Base-by-base conservation (phyloP, 2,797 vertebrate species). In the Coluber constrictor region DNA sequence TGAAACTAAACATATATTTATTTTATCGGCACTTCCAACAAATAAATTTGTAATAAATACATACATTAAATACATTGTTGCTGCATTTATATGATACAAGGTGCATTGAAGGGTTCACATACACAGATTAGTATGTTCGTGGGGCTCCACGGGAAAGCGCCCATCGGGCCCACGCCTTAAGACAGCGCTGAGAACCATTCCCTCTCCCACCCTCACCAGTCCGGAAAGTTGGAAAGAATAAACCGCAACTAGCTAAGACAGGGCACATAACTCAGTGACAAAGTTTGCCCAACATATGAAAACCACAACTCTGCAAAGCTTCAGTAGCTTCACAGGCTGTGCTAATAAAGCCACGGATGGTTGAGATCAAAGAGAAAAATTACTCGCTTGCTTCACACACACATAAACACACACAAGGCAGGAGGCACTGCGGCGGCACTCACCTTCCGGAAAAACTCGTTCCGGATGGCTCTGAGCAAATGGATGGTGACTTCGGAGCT, bases 381-480 rank as follows among this genome's bases (percentile, higher is more conserved):
- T 5, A 37, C 37, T 43, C 9, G 9, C 20, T 9, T 20, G 70
- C 16, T 47, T 47, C 74, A 47, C 74, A 18, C n/a, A 18, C 13
- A 32, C 13, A 13, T 2, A 74, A 7, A n/a, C 29, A 7, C n/a
- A n/a, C 29, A 7, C 13, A 70, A 59, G 25, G 32, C 74, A 83
- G 37, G 37, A 12, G 74, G 20, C 9, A 11, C 74, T 23, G 8
- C 0, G 10, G 74, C 54, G 0, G 1, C 12, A 29, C 97, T 97
- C 96, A 99, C 99, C 96, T 98, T 97, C 94, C 97, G 97, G 97
- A 99, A 99, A 96, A 99, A 99, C 60, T 98, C 98, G 9, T 99
- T 98, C 32, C 99, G 98, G 79, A 99, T 95, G 96, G 98, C 96
- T 88, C 98, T 98, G 94, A 98, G 98, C 79, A 99, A 92, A 1